Evolutionary conservation across 2,797 vertebrate genomes (phyloP).

Genomic region (Anomalospiza imberbis): DNA sequence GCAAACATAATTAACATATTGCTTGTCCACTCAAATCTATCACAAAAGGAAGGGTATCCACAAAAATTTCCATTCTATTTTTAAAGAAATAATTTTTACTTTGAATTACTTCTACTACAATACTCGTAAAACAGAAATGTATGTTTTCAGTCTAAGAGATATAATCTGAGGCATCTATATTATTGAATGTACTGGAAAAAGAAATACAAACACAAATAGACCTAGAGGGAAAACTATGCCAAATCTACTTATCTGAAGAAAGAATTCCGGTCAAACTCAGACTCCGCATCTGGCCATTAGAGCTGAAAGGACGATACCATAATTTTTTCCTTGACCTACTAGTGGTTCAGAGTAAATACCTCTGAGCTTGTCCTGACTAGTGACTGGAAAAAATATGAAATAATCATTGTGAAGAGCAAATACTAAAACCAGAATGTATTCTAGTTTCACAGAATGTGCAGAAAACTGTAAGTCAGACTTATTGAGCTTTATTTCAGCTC

Average conservation of each 20-base stretch:
- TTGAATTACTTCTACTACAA: not conserved
- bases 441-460: not conserved
- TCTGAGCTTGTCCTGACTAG: not conserved
- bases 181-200: not conserved
- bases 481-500: not conserved
- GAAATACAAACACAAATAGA: not conserved
- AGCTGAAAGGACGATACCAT: not conserved
- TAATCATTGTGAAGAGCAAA: not conserved
- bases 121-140: not conserved
- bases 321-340: not conserved
- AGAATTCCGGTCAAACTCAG: not conserved
- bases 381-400: not conserved
- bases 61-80: not conserved
- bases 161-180: not conserved
- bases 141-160: not conserved
- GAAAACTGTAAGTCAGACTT: not conserved
- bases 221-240: not conserved
- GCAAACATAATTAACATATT: not conserved
- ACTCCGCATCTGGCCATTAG: not conserved
- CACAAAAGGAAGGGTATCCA: not conserved
- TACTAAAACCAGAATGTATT: not conserved
- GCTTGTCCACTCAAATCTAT: not conserved
- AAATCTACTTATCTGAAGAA: not conserved
- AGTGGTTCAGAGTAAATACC: not conserved
- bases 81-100: not conserved